A percentile compares a stretch with the other conserved stretches of the same genome.
These are phyloP conservation scores for Caenorhabditis macrosperma DNA, from an alignment of 2,888 invertebrate genomes.

Conservation along the genomic window DNA sequence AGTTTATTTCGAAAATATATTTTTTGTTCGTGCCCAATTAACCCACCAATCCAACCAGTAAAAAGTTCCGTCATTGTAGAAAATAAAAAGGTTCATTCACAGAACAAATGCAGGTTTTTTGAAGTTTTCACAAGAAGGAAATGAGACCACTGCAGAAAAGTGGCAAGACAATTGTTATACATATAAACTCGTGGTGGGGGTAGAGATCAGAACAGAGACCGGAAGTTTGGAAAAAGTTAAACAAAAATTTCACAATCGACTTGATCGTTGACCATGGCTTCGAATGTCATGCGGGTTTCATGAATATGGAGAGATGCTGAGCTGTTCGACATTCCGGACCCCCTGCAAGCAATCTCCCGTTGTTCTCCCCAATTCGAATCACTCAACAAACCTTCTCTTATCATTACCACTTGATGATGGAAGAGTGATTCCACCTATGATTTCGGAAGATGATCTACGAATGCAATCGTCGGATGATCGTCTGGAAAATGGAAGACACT, in stretches of 20 bases:
- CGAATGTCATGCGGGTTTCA: constrained; percentile 72
- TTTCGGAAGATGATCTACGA: constrained; percentile 76
- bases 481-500: constrained; percentile 54
- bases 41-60: too few relatives aligned
- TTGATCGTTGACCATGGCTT: constrained; percentile 71
- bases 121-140: neutral
- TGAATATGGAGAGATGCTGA: constrained; percentile 79
- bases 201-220: constrained; percentile 46
- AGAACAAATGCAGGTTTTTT: neutral
- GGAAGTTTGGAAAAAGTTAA: constrained; percentile 44
- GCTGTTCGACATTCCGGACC: constrained; percentile 78
- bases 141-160: constrained; percentile 11
- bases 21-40: too few relatives aligned
- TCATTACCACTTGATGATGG: constrained; percentile 66
- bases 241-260: constrained; percentile 75
- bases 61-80: too few relatives aligned
- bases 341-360: constrained; percentile 58
- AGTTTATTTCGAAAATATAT: neutral
- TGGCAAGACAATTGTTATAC: constrained; percentile 31
- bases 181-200: constrained; percentile 43
- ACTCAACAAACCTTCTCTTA: constrained; percentile 52
- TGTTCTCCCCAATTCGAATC: neutral
- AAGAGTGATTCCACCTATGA: constrained; percentile 74
- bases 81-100: neutral
- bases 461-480: constrained; percentile 78